Conservation (phyloP, 2,888 invertebrate genomes). For the Hirtodrosophila confusa region DNA sequence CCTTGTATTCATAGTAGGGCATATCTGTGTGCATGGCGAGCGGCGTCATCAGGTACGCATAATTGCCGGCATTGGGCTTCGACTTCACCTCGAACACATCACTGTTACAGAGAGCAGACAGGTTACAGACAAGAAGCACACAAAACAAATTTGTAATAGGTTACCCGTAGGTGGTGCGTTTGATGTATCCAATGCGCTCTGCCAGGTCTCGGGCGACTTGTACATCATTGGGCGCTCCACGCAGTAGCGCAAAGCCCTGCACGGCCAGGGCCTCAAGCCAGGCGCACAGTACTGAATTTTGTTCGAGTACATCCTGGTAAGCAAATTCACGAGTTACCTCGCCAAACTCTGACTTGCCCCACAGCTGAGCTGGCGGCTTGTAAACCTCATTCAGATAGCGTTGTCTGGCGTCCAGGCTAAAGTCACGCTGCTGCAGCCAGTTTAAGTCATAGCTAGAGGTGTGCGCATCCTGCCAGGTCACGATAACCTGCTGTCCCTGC, state of each 20-base stretch:
- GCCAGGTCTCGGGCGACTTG: constrained; percentile 86
- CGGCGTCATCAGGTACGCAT: constrained; percentile 88
- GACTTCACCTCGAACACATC: constrained; percentile 88
- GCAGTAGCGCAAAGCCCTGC: constrained; percentile 87
- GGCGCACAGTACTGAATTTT: constrained; percentile 84
- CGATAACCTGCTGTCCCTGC: constrained; percentile 52
- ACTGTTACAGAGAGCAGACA: constrained; percentile 70
- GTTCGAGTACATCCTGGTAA: constrained; percentile 85
- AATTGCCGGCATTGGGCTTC: constrained; percentile 88
- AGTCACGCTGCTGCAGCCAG: constrained; percentile 87
- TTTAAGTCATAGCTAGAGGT: constrained; percentile 85
- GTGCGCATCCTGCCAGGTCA: constrained; percentile 88
- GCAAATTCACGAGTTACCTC: constrained; percentile 85
- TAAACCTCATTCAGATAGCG: constrained; percentile 85
- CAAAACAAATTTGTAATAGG: constrained; percentile 10
- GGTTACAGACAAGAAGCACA: neutral
- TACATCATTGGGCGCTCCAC: constrained; percentile 86
- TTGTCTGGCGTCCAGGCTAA: constrained; percentile 84
- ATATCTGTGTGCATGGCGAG: constrained; percentile 90
- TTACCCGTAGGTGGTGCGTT: constrained; percentile 90
- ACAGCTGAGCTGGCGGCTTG: constrained; percentile 85
- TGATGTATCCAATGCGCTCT: constrained; percentile 88
- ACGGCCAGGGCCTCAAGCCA: constrained; percentile 87
- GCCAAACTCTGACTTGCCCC: constrained; percentile 85
- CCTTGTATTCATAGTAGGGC: constrained; percentile 89